phyloP scores from a whole-genome alignment of 2,113 vertebrate genomes.

The Equus przewalskii region DNA sequence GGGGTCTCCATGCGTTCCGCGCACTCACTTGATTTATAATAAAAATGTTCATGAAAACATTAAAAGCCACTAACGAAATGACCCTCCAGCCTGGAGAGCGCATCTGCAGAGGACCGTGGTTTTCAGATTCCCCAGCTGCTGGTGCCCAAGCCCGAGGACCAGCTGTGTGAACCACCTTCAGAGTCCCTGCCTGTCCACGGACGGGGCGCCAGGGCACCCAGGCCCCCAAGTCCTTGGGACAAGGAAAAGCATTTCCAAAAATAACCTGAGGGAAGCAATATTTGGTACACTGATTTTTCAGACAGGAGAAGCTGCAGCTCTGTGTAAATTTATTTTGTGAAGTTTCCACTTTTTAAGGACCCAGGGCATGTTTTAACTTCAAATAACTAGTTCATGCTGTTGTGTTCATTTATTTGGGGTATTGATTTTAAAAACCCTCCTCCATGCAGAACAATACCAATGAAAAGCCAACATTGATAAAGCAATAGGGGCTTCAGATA shows the following conservation, averaged over 20 bases:
- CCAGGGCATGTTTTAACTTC: neutral
- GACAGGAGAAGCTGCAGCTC: neutral
- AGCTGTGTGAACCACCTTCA: neutral
- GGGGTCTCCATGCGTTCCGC: neutral
- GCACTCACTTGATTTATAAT: neutral
- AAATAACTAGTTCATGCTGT: neutral
- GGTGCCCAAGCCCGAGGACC: neutral
- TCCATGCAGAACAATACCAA: neutral
- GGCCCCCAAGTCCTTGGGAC: neutral
- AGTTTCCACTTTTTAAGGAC: neutral
- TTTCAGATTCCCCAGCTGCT: too few relatives aligned
- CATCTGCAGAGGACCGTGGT: neutral
- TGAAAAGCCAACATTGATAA: neutral
- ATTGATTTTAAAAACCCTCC: neutral
- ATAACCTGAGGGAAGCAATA: neutral
- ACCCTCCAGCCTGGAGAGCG: neutral
- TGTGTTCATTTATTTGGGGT: neutral
- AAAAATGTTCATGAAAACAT: accelerated
- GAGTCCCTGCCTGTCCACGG: too few relatives aligned
- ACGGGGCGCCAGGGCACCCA: neutral
- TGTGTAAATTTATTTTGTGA: neutral
- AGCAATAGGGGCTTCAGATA: neutral
- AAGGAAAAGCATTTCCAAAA: neutral
- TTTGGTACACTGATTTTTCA: neutral
- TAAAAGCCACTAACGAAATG: neutral